Percentiles rank a stretch among this genome's conserved stretches.
phyloP scores from a whole-genome alignment of 2,888 invertebrate genomes.

The Acleris laterana region DNA sequence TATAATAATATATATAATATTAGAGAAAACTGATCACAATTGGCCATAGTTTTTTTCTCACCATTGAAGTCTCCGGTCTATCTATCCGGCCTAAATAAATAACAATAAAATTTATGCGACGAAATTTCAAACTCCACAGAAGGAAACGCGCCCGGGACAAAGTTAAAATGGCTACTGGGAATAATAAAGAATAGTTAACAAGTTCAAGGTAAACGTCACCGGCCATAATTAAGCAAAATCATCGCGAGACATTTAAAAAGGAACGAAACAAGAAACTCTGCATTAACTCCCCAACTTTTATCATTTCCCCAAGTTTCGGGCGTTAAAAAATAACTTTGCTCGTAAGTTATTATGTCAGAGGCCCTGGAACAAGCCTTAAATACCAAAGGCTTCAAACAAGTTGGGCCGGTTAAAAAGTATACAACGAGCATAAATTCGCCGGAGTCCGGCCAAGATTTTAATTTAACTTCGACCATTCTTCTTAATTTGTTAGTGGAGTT shows the following conservation, averaged over 20 bases:
- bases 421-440: constrained; percentile 74
- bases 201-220: constrained; percentile 30
- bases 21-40: too few species aligned
- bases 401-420: constrained; percentile 44
- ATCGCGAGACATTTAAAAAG: constrained; percentile 40
- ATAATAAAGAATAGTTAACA: constrained; percentile 34
- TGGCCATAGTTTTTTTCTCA: too few species aligned
- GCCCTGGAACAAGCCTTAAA: constrained; percentile 40
- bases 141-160: not conserved
- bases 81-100: too few species aligned
- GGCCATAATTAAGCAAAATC: constrained; percentile 42
- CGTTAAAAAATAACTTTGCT: constrained; percentile 40
- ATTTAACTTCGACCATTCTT: constrained; percentile 80
- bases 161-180: not conserved
- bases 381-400: constrained; percentile 40
- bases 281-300: constrained; percentile 43
- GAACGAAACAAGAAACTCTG: constrained; percentile 40
- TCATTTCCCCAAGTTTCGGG: constrained; percentile 41
- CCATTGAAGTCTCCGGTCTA: too few species aligned
- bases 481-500: constrained; percentile 77
- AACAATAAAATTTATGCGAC: not conserved
- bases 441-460: constrained; percentile 69
- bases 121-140: not conserved
- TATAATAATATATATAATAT: too few species aligned
- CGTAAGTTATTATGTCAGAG: constrained; percentile 39